Conservation (phyloP, 1,140 invertebrate species). For the Episyrphus balteatus region DNA sequence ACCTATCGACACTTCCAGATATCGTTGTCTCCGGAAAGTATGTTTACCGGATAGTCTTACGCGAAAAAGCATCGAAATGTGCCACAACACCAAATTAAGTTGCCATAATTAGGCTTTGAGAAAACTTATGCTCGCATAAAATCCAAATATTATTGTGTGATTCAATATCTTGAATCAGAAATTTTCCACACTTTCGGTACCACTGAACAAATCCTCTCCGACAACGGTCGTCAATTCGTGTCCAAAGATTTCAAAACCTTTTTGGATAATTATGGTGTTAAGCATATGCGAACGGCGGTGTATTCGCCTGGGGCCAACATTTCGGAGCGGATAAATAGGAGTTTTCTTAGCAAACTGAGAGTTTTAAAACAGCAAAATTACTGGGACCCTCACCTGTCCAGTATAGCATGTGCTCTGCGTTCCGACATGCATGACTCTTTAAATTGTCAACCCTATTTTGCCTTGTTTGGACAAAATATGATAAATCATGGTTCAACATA, state of each 20-base stretch:
- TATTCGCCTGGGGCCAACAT: background rate
- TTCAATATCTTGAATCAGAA: no score
- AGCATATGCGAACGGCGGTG: background rate
- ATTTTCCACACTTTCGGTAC: slow-evolving; percentile 1
- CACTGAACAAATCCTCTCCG: slow-evolving; percentile 1
- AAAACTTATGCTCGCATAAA: slow-evolving; percentile 1
- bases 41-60: background rate
- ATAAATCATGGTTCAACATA: no score
- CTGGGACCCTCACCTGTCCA: background rate
- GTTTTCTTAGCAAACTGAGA: background rate
- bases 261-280: background rate
- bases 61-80: background rate
- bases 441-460: no score
- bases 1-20: background rate
- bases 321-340: background rate
- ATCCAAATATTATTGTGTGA: background rate
- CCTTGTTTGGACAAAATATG: no score
- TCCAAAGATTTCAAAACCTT: background rate
- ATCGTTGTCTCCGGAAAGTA: background rate
- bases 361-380: background rate
- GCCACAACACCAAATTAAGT: no score
- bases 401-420: background rate
- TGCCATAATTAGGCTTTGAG: slow-evolving; percentile 3
- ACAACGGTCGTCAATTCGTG: slow-evolving; percentile 5
- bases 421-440: background rate